Base-by-base conservation (phyloP, 2,888 invertebrate genomes). In the Nysson spinosus region DNA sequence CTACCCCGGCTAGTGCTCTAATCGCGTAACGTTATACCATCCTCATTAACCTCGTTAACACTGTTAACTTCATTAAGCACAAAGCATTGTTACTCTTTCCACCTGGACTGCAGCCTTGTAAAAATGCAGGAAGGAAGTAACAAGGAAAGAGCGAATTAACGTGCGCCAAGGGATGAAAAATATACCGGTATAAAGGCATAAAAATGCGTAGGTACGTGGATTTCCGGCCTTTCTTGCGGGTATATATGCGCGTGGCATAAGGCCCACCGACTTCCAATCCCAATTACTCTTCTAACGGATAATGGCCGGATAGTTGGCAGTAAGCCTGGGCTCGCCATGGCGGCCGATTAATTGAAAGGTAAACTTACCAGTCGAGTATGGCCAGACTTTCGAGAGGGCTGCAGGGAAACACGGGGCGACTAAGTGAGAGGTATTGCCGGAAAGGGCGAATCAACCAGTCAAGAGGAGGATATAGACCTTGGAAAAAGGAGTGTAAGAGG, bases 341-440 rank as follows among this genome's bases (percentile, higher is more conserved):
- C 76, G 76, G 80, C 75, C 82, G 83, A 83, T 85, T 85, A 85
- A 85, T 84, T 85, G 84, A 84, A 85, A 84, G 83, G 84, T 85
- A 85, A 85, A 85, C 84, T 85, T 79, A 81, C 83, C 83, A 74
- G 79, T 77, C 78, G 81, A 72, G 76, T 74, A 77, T 80, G 79
- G 77, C 71, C 78, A 80, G 83, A 84, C 82, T 84, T 81, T 82
- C 80, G 70, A 76, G 82, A 79, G 80, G 68, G 64, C 60, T 66
- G 66, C 62, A 61, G 72, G 62, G 62, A 52, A 63, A 58, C 51
- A 49, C 52, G 39, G 39, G 44, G 42, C 20, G 54, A 19, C 4
- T 28, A 51, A 47, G 16, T 22, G 37, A 39, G 54, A 17, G 51
- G 55, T 50, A 30, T 20, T 19, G 37, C 7, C 14, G 39, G 46